phyloP scores from a whole-genome alignment of 92 coral and sea anemone genomes.

The Nematostella vectensis region DNA sequence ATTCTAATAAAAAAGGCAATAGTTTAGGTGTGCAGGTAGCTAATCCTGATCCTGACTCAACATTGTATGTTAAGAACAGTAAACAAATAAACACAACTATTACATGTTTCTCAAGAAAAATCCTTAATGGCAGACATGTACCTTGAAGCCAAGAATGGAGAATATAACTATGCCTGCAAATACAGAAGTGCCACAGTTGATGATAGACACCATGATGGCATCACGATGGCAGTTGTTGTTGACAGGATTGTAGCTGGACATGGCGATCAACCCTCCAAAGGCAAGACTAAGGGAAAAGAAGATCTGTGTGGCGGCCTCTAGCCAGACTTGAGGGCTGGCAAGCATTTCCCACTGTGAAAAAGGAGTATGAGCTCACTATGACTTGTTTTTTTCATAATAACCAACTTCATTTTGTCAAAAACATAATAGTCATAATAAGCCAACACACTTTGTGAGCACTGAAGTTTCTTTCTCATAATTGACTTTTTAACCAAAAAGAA shows the following conservation, averaged over 20 bases:
- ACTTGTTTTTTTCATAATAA: background rate
- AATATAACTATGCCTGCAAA: constrained; percentile 90
- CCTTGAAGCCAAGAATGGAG: constrained; percentile 87
- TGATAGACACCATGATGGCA: constrained; percentile 76
- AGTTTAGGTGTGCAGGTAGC: too few relatives aligned
- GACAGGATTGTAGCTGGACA: constrained; percentile 88
- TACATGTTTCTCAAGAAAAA: too few relatives aligned
- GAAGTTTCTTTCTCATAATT: too few relatives aligned
- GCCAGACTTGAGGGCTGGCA: constrained; percentile 71
- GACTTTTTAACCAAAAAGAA: too few relatives aligned
- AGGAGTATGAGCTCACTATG: background rate
- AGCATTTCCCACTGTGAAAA: constrained; percentile 50
- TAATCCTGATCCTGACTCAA: too few relatives aligned
- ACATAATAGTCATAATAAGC: too few relatives aligned
- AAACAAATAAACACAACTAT: too few relatives aligned
- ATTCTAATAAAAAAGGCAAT: too few relatives aligned
- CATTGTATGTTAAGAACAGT: too few relatives aligned
- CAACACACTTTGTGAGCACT: too few relatives aligned
- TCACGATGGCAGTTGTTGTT: constrained; percentile 89
- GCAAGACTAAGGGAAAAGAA: constrained; percentile 88
- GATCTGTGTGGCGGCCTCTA: constrained; percentile 92
- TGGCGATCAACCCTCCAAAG: constrained; percentile 90
- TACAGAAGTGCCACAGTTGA: constrained; percentile 84
- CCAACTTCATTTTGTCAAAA: too few relatives aligned
- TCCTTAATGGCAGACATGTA: too few relatives aligned